Evolutionary conservation across 2,888 invertebrate species (phyloP), one percentile per base, ranked within the genome.

Genomic region (Adineta ricciae): DNA sequence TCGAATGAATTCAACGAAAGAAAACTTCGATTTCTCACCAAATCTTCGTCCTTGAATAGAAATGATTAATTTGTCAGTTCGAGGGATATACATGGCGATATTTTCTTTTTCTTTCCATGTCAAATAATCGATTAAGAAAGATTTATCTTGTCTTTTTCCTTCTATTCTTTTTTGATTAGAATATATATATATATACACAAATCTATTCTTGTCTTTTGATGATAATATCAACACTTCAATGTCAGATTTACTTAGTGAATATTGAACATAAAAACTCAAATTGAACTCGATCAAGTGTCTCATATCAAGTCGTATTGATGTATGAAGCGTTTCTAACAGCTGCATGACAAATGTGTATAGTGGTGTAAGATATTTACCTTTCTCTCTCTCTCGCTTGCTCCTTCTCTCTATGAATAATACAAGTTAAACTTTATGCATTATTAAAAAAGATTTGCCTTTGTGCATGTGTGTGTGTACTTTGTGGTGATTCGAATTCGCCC

Each of bases 401-500:
- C 32, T 64, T 64, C 64, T 64, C 3, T 64, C 16, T 64, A 64
- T 64, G 64, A 64, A 64, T 64, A 64, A 64, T 64, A 64, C 64
- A 64, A 64, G 64, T 64, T 64, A 64, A 64, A 64, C 64, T 64
- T 64, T 64, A 64, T 64, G 64, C 64, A 64, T 64, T 64, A 64
- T 64, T 64, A 64, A 64, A 64, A 64, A 64, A 64, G 64, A 64
- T 64, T 64, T 64, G 64, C 64, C 64, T 32, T 64, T 16, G 64
- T 32, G 64, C 19, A 64, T 64, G 21, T 52, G 36, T 64, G 19
- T 64, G n/a, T 54, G 54, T 64, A 32, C 19, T 64, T 36, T 64
- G 36, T 36, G 64, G 19, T 14, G 14, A 16, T 64, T 64, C 64
- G 64, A 36, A 36, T 64, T 27, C 16, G 19, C 32, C 16, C 32